Conservation (phyloP, 2,797 vertebrate species). For the Pempheris klunzingeri region DNA sequence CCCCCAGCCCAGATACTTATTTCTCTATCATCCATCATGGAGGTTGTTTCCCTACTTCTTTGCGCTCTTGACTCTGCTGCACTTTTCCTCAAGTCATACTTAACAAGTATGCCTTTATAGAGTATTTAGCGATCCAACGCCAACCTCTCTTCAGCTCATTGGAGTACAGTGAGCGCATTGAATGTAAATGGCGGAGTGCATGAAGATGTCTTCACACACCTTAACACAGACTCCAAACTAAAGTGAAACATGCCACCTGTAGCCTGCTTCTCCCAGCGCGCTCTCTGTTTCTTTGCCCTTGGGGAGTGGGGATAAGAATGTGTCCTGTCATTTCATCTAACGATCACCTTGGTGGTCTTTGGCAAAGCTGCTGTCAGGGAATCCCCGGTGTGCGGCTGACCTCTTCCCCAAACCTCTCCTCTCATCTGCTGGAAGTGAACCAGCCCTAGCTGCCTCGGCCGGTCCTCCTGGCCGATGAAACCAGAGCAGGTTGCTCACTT, state of each 20-base stretch:
- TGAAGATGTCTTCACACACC: conserved; percentile 59
- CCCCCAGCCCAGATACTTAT: conserved; percentile 75
- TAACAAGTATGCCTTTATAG: conserved; percentile 76
- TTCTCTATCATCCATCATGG: conserved; percentile 80
- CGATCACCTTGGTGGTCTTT: conserved; percentile 82
- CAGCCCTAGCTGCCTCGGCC: conserved; percentile 64
- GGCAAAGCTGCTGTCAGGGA: conserved; percentile 73
- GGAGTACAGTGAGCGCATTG: conserved; percentile 61
- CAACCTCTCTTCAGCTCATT: conserved; percentile 39
- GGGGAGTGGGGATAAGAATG: conserved; percentile 67
- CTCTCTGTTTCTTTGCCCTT: conserved; percentile 42
- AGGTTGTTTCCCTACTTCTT: conserved; percentile 67
- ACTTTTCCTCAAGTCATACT: conserved; percentile 48
- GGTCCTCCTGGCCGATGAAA: conserved; percentile 74
- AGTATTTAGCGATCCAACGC: conserved; percentile 31
- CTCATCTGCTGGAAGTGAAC: conserved; percentile 82
- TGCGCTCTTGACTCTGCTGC: conserved; percentile 44
- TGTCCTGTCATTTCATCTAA: conserved; percentile 67
- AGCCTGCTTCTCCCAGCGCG: conserved; percentile 41
- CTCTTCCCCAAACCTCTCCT: conserved; percentile 71
- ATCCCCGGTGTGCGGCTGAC: conserved; percentile 73
- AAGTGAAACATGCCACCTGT: conserved; percentile 48
- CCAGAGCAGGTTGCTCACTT: conserved; percentile 69
- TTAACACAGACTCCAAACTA: conserved; percentile 47
- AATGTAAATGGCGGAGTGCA: conserved; percentile 55